Percentiles rank a stretch among this genome's conserved stretches.
These are phyloP conservation scores for Dolichoris vasculosae DNA, from an alignment of 1,140 invertebrate species.

Conservation along the genomic window DNA sequence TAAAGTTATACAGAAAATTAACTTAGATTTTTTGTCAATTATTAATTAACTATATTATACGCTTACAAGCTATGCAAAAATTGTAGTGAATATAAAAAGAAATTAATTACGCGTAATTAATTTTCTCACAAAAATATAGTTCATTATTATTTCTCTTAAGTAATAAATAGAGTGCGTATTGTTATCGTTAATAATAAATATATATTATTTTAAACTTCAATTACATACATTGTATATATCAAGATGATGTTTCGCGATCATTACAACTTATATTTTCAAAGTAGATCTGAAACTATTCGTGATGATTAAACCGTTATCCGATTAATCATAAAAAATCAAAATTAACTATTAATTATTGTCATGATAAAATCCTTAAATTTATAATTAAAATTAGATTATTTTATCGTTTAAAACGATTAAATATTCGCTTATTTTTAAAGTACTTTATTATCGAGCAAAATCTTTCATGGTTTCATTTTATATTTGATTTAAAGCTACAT, in stretches of 20 bases:
- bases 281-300: neutral
- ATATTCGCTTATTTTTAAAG: too few species aligned
- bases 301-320: neutral
- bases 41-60: constrained; percentile 8
- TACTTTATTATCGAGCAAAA: too few species aligned
- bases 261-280: neutral
- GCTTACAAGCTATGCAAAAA: neutral
- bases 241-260: neutral
- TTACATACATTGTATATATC: neutral
- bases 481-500: too few species aligned
- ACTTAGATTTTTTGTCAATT: constrained; percentile 16
- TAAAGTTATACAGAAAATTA: constrained; percentile 18
- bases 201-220: neutral
- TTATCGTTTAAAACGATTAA: too few species aligned
- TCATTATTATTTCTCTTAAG: neutral
- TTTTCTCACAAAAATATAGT: neutral
- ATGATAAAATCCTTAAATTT: neutral
- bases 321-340: neutral
- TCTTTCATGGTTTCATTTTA: too few species aligned
- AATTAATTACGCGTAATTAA: neutral
- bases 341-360: neutral
- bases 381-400: neutral
- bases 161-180: neutral
- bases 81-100: neutral
- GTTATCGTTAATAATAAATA: neutral